Evolutionary conservation across 2,888 invertebrate genomes (phyloP).

Genomic region (Pachymerium ferrugineum): DNA sequence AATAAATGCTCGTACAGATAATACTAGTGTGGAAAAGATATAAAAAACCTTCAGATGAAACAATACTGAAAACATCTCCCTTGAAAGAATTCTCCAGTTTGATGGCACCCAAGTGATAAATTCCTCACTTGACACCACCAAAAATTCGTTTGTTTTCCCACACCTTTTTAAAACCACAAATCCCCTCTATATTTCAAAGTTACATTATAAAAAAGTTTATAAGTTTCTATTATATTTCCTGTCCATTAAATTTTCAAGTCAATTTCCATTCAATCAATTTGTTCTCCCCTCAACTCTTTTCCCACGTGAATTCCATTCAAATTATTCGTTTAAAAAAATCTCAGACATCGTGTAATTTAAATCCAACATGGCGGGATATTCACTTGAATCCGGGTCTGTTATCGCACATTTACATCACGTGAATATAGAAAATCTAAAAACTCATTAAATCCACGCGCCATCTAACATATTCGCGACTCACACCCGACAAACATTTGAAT

Average conservation of each 20-base stretch:
- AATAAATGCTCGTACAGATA: too few relatives aligned
- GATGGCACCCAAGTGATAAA: background rate
- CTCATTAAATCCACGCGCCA: background rate
- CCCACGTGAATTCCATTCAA: conserved; percentile 22
- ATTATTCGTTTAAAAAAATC: background rate
- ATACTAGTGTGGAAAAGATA: too few relatives aligned
- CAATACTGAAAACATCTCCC: background rate
- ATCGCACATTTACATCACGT: background rate
- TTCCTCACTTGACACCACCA: background rate
- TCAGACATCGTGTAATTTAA: background rate
- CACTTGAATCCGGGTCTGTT: background rate
- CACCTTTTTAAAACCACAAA: background rate
- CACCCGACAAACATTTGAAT: too few relatives aligned
- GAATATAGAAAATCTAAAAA: background rate
- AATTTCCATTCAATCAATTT: background rate
- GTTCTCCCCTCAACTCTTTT: background rate
- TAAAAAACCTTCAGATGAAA: background rate
- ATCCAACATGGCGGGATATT: conserved; percentile 2
- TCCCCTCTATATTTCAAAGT: background rate
- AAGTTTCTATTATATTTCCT: too few relatives aligned
- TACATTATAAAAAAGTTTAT: background rate
- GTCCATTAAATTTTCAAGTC: too few relatives aligned
- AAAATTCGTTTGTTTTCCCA: background rate
- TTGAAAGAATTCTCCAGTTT: background rate
- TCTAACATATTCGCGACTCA: background rate